Evolutionary conservation across 2,113 vertebrate species (phyloP).

Genomic region (Plectropomus leopardus): DNA sequence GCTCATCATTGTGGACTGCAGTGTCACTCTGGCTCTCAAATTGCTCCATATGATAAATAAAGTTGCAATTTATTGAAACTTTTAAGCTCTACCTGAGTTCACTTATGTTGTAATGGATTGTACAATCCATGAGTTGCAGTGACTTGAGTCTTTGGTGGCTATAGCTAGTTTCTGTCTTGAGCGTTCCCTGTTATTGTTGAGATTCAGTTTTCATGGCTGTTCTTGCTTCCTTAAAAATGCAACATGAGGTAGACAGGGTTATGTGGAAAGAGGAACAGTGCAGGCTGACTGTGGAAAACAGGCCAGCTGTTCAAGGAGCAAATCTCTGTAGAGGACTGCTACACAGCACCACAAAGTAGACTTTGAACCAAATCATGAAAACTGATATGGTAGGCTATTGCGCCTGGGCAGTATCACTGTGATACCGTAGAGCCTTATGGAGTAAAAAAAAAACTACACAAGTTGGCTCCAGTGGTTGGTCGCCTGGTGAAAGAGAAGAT

Average conservation of each 20-base stretch:
- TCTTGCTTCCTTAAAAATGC: slow-evolving; percentile 8
- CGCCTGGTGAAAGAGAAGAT: not conserved
- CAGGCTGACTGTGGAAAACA: not conserved
- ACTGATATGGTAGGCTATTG: not conserved
- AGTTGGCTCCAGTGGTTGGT: not conserved
- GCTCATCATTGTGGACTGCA: not conserved
- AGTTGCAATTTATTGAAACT: not conserved
- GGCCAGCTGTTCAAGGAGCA: slow-evolving; percentile 12
- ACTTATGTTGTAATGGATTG: slow-evolving; percentile 3
- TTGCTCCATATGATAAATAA: not conserved
- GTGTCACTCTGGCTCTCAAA: slow-evolving; percentile 3
- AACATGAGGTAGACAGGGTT: not conserved
- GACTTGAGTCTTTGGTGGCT: not conserved
- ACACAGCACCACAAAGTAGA: not conserved
- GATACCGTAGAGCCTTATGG: not conserved
- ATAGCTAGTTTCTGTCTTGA: not conserved
- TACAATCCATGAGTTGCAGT: not conserved
- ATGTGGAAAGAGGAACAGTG: not conserved
- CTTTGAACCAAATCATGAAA: slow-evolving; percentile 17
- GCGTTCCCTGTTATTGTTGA: slow-evolving; percentile 5
- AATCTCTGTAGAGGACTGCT: slow-evolving; percentile 27
- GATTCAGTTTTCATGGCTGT: slow-evolving; percentile 21
- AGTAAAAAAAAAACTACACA: not conserved
- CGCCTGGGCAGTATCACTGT: not conserved
- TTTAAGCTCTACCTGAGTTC: slow-evolving; percentile 16